These are phyloP conservation scores for Paramacrobiotus metropolitanus DNA, from an alignment of 1,140 invertebrate genomes.

Conservation along the genomic window DNA sequence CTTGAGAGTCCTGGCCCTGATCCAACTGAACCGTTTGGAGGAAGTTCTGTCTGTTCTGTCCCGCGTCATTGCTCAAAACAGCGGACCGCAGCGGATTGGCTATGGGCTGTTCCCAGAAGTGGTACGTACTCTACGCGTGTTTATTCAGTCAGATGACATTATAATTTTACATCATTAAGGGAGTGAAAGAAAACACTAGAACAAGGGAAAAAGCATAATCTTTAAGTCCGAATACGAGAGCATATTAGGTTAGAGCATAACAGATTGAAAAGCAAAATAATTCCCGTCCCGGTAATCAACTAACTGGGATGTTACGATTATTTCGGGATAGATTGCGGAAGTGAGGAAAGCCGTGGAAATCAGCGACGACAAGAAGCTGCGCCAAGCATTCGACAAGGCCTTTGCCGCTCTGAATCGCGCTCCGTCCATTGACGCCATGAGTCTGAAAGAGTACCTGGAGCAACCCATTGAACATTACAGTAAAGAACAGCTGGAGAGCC, in stretches of 20 bases:
- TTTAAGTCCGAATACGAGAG: too few relatives aligned
- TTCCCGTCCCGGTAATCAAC: neutral
- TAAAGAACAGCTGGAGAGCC: too few relatives aligned
- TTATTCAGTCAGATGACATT: too few relatives aligned
- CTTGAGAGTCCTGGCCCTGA: constrained; percentile 35
- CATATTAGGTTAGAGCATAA: too few relatives aligned
- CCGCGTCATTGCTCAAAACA: constrained; percentile 30
- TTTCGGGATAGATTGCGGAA: constrained; percentile 6
- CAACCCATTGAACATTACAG: too few relatives aligned
- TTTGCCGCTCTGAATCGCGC: constrained; percentile 22
- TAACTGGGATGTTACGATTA: neutral
- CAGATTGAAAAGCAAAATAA: neutral
- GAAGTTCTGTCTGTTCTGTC: constrained; percentile 37
- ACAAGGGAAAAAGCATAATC: too few relatives aligned
- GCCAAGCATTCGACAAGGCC: constrained; percentile 23
- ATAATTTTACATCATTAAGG: too few relatives aligned
- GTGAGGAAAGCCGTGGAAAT: constrained; percentile 12
- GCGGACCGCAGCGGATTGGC: constrained; percentile 14
- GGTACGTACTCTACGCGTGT: constrained; percentile 8
- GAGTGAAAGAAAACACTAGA: too few relatives aligned
- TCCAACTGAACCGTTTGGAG: constrained; percentile 33
- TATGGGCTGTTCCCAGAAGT: constrained; percentile 12
- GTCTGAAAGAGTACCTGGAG: too few relatives aligned
- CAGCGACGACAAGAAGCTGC: constrained; percentile 19
- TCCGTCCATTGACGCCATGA: too few relatives aligned